A percentile compares a stretch with the other conserved stretches of the same genome.
phyloP scores from a whole-genome alignment of 2,888 invertebrate species.

The Rotaria sp. region DNA sequence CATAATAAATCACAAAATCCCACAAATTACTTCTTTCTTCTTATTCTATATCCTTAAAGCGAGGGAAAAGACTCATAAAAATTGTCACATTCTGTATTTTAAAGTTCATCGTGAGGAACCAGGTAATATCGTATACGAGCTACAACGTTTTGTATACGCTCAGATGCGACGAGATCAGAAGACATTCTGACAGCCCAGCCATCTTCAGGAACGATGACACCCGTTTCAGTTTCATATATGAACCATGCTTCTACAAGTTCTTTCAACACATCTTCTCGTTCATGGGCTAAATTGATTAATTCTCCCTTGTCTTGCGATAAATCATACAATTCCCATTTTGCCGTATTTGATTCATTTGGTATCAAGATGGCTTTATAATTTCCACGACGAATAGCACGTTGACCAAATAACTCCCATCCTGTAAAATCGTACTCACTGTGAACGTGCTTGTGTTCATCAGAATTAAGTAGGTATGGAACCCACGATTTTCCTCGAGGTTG shows the following conservation, averaged over 20 bases:
- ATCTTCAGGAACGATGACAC: slow-evolving; percentile 12
- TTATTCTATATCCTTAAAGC: too few species aligned
- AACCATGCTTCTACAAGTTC: slow-evolving; percentile 23
- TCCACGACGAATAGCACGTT: slow-evolving; percentile 22
- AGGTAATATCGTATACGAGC: too few species aligned
- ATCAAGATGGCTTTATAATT: not conserved
- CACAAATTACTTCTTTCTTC: too few species aligned
- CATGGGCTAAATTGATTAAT: not conserved
- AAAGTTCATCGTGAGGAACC: too few species aligned
- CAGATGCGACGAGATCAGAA: not conserved
- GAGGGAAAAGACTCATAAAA: too few species aligned
- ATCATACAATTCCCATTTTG: slow-evolving; percentile 19
- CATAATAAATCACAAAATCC: too few species aligned
- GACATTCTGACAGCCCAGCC: not conserved
- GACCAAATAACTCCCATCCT: not conserved
- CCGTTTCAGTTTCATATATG: not conserved
- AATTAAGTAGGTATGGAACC: not conserved
- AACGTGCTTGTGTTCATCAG: not conserved
- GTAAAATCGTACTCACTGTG: not conserved
- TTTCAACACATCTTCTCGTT: not conserved
- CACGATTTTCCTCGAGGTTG: not conserved
- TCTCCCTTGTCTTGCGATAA: not conserved
- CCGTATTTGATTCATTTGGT: not conserved
- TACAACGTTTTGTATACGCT: not conserved
- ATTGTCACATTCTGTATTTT: too few species aligned